phyloP scores from a whole-genome alignment of 2,797 vertebrate species.

The Brachyalestes nurse region DNA sequence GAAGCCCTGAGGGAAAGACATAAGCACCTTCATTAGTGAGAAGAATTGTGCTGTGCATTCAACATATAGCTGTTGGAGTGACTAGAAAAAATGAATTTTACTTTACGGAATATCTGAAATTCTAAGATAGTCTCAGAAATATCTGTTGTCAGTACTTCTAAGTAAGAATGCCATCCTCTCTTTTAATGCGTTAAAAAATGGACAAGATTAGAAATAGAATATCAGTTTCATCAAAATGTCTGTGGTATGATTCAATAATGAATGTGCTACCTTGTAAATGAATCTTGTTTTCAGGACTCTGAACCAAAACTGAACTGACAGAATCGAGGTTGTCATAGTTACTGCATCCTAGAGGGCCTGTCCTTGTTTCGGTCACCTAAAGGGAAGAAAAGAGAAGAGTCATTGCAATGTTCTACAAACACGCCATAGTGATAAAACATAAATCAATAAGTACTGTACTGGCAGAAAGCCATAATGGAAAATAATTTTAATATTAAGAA shows the following conservation, averaged over 20 bases:
- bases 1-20: conserved; percentile 82
- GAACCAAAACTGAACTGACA: conserved; percentile 98
- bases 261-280: conserved; percentile 93
- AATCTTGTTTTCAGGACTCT: conserved; percentile 99
- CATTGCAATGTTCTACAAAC: conserved; percentile 61
- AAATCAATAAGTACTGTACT: not conserved
- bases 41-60: conserved; percentile 8
- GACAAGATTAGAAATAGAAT: conserved; percentile 70
- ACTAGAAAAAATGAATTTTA: conserved; percentile 5
- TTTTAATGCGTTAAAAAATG: conserved; percentile 60
- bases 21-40: conserved; percentile 30
- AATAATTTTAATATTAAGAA: not conserved
- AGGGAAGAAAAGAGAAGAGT: conserved; percentile 58
- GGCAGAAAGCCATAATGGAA: not conserved
- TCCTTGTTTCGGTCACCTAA: conserved; percentile 97
- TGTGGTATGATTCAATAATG: conserved; percentile 74
- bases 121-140: not conserved
- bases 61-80: not conserved
- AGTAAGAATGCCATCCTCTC: conserved; percentile 57
- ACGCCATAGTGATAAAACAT: conserved; percentile 15
- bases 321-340: conserved; percentile 99
- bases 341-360: conserved; percentile 98
- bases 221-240: conserved; percentile 76
- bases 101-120: not conserved
- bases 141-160: not conserved